These are phyloP conservation scores for Phalacrocorax brasilianus DNA, from an alignment of 2,113 vertebrate genomes.

Conservation along the genomic window DNA sequence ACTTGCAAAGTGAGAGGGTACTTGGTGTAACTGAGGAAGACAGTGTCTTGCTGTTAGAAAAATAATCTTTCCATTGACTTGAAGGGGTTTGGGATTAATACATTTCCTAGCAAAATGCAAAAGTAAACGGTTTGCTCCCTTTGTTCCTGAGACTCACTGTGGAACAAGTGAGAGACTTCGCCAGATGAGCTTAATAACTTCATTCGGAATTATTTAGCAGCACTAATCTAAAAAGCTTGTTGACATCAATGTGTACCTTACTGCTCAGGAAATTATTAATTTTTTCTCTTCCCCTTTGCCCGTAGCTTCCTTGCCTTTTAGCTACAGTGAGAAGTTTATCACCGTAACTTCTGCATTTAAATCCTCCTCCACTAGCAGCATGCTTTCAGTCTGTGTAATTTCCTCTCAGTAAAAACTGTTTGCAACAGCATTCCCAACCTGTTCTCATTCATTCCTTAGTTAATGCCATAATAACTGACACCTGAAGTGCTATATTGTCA, in stretches of 20 bases:
- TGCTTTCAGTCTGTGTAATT: slow-evolving; percentile 26
- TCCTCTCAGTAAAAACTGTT: slow-evolving; percentile 33
- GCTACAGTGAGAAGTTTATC: background rate
- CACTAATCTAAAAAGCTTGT: background rate
- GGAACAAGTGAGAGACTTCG: background rate
- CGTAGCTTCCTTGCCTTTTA: background rate
- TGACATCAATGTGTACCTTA: background rate
- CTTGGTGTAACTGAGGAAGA: background rate
- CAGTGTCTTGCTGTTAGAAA: background rate
- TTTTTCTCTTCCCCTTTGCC: background rate
- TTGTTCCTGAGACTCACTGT: background rate
- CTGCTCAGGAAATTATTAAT: background rate
- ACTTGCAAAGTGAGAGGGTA: background rate
- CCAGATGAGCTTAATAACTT: background rate
- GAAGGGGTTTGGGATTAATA: background rate
- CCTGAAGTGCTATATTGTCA: background rate
- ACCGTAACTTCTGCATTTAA: background rate
- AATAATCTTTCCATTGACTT: background rate
- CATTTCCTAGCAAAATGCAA: background rate
- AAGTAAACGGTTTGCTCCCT: background rate
- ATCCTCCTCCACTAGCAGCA: slow-evolving; percentile 8
- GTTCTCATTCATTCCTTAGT: background rate
- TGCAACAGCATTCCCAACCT: background rate
- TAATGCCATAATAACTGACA: slow-evolving; percentile 10
- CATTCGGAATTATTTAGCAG: background rate